Evolutionary conservation across 1,140 invertebrate genomes (phyloP), one percentile per base, ranked within the genome.

Genomic region (Aphaenogaster floridana): DNA sequence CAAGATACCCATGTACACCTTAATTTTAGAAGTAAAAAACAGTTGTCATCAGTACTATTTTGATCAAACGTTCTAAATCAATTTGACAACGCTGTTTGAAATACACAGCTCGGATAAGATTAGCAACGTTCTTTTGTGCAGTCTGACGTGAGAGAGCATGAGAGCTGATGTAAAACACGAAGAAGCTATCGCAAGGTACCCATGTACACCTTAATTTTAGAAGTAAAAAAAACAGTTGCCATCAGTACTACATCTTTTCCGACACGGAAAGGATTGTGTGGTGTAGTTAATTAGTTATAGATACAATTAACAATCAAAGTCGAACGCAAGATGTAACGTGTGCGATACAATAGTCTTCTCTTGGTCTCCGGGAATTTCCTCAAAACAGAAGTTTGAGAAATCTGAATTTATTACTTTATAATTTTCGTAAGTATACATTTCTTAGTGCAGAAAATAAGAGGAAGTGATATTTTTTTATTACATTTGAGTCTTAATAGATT

Each of bases 11-110:
- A 50, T 45, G 2, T 59, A 9, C 1, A 7, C 9, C 28, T 3
- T 21, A 7, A 34, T 21, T 39, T 76, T 21, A 9, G 17, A 28
- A 50, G 3, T 50, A 17, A 72, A 17, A 5, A 69, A 28, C 11
- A 71, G 21, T 6, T 28, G 21, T 48, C 15, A 17, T 71, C 21
- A n/a, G 45, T 72, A 42, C 0, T 50, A 28, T 28, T 54, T 7
- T n/a, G n/a, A 48, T 13, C 61, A 28, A 13, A 17, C 1, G 28
- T 39, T 68, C 45, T 45, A 42, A 28, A 39, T 76, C 52, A 76
- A 76, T 7, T 39, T 76, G 72, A 36, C 72, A 76, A 76, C 72
- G 17, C 52, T 59, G 72, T 11, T 57, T 59, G 5, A 39, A 42
- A 6, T 21, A 42, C 13, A 21, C 6, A 76, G 52, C 36, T 15